Evolutionary conservation across 1,140 invertebrate genomes (phyloP), one percentile per base, ranked within the genome.

Genomic region (Drosophila elegans): DNA sequence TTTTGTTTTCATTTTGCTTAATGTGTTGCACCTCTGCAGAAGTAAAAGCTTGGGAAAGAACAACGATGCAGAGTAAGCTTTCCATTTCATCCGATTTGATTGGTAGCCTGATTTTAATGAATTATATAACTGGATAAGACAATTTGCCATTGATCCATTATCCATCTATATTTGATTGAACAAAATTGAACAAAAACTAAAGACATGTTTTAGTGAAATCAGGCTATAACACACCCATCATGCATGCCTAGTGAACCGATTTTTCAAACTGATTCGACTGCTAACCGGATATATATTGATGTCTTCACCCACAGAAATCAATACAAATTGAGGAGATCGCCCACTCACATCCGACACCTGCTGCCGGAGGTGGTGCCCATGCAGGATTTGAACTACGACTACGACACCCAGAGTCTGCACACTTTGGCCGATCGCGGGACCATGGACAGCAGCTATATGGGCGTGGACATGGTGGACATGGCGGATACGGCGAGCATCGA

Each of bases 261-360:
- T 9, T 3, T 32, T 1, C 12, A 12, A 46, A 12, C 27, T 3
- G 4, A 41, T 27, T 25, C n/a, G 4, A 13, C 4, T 10, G 21
- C 25, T 39, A 11, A 25, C 2, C 29, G 9, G 4, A 11, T 21
- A 0, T 21, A 0, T 10, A 4, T 10, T 7, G 9, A 29, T 62
- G 9, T 34, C 13, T 46, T 16, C 7, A 21, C 11, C n/a, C 21
- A 62, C 64, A 92, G 91, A 62, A 86, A 92, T 52, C 93, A 96
- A 66, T 96, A 95, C 91, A 95, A 95, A 55, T 94, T 96, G 42
- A 94, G 95, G 45, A 94, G 95, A 77, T 96, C 95, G 59, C 95
- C 96, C 44, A 95, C 95, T 21, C 96, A 96, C 92, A 95, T 96
- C 51, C 93, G 95, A 32, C 96, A 96, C 91, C 91, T 96, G 63